Evolutionary conservation across 1,140 invertebrate genomes (phyloP), one percentile per base, ranked within the genome.

Genomic region (Hylaeus anthracinus): DNA sequence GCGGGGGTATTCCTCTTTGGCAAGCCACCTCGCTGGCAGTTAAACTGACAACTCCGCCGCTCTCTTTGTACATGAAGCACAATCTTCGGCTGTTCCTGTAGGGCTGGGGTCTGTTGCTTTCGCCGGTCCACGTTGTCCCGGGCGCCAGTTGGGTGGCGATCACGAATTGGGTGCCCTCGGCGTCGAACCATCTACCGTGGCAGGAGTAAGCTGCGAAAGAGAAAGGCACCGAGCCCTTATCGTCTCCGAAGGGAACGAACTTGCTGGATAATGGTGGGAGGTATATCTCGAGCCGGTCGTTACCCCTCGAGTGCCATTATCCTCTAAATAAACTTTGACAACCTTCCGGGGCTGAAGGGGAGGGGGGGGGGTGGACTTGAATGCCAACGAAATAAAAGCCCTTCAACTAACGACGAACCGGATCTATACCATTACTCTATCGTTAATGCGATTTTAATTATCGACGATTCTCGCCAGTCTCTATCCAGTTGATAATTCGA

Each of bases 121-220:
- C 92, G 77, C 79, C 79, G 55, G 72, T 90, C 93, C 93, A 93
- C 41, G 89, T 74, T 53, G 88, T 88, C 85, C 89, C 89, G 55
- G 91, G 94, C 81, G 95, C 95, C 72, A 96, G 91, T 41, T 96
- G 96, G 61, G 96, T 96, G 48, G 96, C 96, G 84, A 97, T 96
- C 82, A 97, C 94, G 91, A 96, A 97, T 83, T 96, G 95, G 9
- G 95, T 96, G 51, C 94, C 94, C 87, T 96, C 96, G 61, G 94
- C 94, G 83, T 95, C 94, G 88, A 94, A 93, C 97, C 97, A 98
- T 82, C 95, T 95, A 81, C 97, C 97, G 90, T 97, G 97, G 93
- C 97, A 98, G 2, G 96, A 97, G 92, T 98, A 98, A 85, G 96
- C 97, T 97, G 93, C 8, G 94, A 92, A 74, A 64, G 64, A 78